Evolutionary conservation across 2,113 vertebrate genomes (phyloP).

Genomic region (rabbit (Oryctolagus cuniculus)): mOryCun1.1 NC_091441.1:67425501-67426000

Average conservation of each 20-base stretch:
- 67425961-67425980: no score
- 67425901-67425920: no score
- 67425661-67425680: background rate
- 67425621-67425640: background rate
- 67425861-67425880: no score
- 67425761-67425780: background rate
- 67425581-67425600: background rate
- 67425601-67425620: background rate
- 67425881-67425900: no score
- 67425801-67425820: background rate
- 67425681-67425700: background rate
- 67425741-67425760: background rate
- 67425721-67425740: background rate
- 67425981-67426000: no score
- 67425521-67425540: constrained; percentile 9
- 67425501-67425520: constrained; percentile 19
- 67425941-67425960: no score
- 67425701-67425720: background rate
- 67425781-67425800: background rate
- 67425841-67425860: no score
- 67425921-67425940: no score
- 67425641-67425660: background rate
- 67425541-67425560: constrained; percentile 16
- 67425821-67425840: background rate
- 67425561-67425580: constrained; percentile 35